Conservation (phyloP, 2,113 vertebrate species). For the Mixornis gularis region DNA sequence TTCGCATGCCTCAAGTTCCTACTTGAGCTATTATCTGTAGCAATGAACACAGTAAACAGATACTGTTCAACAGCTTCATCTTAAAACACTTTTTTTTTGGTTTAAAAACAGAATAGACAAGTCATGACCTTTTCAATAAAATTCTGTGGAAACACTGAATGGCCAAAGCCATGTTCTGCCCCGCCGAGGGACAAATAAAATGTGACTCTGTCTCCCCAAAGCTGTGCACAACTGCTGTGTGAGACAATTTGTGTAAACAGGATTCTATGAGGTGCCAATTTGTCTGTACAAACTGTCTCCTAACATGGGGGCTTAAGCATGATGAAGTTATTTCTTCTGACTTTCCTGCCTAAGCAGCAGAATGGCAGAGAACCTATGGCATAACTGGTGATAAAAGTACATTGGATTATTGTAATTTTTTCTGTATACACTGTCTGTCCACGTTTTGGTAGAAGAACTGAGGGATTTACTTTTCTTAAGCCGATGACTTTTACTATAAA, state of each 20-base stretch:
- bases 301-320: neutral
- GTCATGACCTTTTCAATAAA: neutral
- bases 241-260: neutral
- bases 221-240: neutral
- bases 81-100: neutral
- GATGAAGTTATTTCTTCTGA: neutral
- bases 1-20: neutral
- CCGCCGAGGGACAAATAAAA: neutral
- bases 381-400: neutral
- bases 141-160: neutral
- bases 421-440: neutral
- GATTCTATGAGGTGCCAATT: neutral
- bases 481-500: neutral
- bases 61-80: neutral
- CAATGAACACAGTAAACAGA: constrained; percentile 1
- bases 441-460: neutral
- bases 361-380: neutral
- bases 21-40: neutral
- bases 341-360: neutral
- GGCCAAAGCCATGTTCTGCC: neutral
- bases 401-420: neutral
- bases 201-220: neutral
- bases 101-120: neutral
- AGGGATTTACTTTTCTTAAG: neutral
- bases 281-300: neutral